phyloP scores from a whole-genome alignment of 2,888 invertebrate species.

The Eupithecia subfuscata region DNA sequence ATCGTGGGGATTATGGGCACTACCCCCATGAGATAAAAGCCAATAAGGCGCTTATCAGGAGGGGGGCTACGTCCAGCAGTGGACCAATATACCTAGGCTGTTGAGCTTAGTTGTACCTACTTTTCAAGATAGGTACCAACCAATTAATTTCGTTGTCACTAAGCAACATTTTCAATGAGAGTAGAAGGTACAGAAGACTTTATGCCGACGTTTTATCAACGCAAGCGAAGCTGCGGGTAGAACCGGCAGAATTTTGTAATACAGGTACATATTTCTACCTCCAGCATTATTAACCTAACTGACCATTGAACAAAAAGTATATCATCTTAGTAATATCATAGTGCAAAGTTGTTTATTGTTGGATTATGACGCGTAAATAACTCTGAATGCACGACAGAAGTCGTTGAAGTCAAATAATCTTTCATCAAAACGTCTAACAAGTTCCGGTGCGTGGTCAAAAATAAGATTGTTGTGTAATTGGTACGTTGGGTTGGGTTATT shows the following conservation, averaged over 20 bases:
- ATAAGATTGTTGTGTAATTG: conserved; percentile 2
- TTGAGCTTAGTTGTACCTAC: too few species aligned
- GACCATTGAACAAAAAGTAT: not conserved
- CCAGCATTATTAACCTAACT: not conserved
- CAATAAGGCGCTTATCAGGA: too few species aligned
- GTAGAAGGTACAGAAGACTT: too few species aligned
- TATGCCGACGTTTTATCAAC: too few species aligned
- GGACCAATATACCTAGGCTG: too few species aligned
- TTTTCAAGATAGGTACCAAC: too few species aligned
- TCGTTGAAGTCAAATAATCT: conserved; percentile 1
- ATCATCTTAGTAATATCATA: not conserved
- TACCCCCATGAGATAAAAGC: too few species aligned
- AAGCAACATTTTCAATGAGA: too few species aligned
- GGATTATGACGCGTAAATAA: not conserved
- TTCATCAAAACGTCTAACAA: not conserved
- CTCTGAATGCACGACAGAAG: not conserved
- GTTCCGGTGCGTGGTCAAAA: not conserved
- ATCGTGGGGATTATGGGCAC: too few species aligned
- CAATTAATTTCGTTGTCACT: too few species aligned
- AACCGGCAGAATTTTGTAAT: not conserved
- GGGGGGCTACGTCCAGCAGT: too few species aligned
- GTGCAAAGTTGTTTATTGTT: not conserved
- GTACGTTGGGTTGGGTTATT: not conserved
- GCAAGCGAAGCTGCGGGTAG: not conserved
- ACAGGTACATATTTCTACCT: not conserved